Evolutionary conservation across 2,113 vertebrate species (phyloP).

Genomic region (Bambusicola thoracicus): DNA sequence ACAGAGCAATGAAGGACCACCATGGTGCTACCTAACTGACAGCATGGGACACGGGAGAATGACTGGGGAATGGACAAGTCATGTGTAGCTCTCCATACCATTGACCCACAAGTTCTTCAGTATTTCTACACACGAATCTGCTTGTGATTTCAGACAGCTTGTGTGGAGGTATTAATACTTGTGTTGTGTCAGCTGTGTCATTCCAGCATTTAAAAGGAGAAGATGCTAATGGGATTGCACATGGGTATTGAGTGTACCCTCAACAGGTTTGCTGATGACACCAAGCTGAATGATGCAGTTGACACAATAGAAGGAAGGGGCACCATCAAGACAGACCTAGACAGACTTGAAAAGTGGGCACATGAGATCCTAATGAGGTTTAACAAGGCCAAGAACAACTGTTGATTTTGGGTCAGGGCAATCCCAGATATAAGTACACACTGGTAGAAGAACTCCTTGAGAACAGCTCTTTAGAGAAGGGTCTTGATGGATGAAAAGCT

Average conservation of each 20-base stretch:
- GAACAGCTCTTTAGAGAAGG: too few species aligned
- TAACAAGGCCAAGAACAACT: too few species aligned
- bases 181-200: background rate
- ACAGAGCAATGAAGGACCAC: background rate
- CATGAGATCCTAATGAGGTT: too few species aligned
- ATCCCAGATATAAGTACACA: too few species aligned
- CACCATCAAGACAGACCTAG: too few species aligned
- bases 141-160: background rate
- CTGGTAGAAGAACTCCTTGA: too few species aligned
- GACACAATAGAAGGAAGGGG: too few species aligned
- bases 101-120: background rate
- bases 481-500: too few species aligned
- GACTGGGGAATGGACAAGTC: background rate
- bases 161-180: background rate
- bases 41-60: fast-evolving
- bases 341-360: too few species aligned
- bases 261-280: too few species aligned
- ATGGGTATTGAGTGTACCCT: background rate
- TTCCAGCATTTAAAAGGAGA: background rate
- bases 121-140: background rate
- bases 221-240: background rate
- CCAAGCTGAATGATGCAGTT: too few species aligned
- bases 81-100: background rate
- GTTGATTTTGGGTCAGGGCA: too few species aligned
- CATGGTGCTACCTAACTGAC: background rate